Conservation (phyloP, 2,113 vertebrate species). For the Petroica traversi region DNA sequence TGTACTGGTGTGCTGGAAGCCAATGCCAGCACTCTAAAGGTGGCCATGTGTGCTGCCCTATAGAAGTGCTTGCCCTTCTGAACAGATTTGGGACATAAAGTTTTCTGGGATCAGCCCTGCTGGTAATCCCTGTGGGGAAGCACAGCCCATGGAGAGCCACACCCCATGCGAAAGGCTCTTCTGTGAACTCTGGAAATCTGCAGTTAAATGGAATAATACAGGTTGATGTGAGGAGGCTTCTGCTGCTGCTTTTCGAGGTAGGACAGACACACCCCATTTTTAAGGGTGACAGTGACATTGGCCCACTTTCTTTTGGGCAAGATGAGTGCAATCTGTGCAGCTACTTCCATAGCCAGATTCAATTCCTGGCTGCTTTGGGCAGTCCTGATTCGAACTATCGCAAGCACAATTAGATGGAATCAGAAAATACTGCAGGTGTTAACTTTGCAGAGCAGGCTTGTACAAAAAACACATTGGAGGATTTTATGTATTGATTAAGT, state of each 20-base stretch:
- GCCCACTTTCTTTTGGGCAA: background rate
- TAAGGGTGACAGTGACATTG: background rate
- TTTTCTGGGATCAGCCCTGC: background rate
- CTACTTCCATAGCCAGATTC: fast-evolving
- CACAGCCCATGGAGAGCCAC: background rate
- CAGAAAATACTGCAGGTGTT: constrained; percentile 65
- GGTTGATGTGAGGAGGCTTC: background rate
- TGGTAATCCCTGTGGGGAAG: background rate
- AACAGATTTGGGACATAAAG: background rate
- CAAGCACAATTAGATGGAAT: constrained; percentile 57
- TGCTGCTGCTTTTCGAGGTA: background rate
- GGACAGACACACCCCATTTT: background rate
- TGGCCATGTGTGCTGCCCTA: background rate
- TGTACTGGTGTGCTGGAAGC: background rate
- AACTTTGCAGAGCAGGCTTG: constrained; percentile 58
- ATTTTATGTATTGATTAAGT: constrained; percentile 84
- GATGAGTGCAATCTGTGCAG: background rate
- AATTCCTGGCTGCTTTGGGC: background rate
- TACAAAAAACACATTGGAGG: constrained; percentile 73
- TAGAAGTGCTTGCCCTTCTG: background rate
- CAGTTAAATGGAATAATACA: background rate
- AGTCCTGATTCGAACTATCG: background rate
- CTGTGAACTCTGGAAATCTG: background rate
- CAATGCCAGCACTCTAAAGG: background rate
- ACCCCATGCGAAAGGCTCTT: fast-evolving